Evolutionary conservation across 1,140 invertebrate species (phyloP), one percentile per base, ranked within the genome.

Genomic region (Matsumurasca onukii): DNA sequence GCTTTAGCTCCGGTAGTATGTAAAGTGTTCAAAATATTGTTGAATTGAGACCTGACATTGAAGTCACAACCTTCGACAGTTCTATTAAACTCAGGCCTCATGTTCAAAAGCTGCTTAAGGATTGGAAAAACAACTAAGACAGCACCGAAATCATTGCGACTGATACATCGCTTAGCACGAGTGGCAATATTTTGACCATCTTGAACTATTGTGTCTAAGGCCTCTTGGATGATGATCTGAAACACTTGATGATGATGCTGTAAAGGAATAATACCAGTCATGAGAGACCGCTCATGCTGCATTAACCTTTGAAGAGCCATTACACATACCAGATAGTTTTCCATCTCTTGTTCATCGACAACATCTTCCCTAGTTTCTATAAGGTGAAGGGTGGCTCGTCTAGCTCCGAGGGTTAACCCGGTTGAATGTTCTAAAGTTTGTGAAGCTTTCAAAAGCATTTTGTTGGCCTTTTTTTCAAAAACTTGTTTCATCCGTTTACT

Each of bases 231-330:
- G 63, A 97, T 88, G 12, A 89, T 86, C 72, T 95, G 91, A 75
- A 97, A 93, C 0, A 97, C 90, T 70, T 91, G 85, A 45, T 89
- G 88, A 74, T 94, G 90, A 71, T 93, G 86, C 30, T 89, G 86
- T 48, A 86, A 79, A 17, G 94, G 91, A 75, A 98, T 89, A 30
- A 98, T 91, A 17, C 91, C 90, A 17, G 89, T 85, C 81, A 97
- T 89, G 20, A 95, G 79, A 62, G 88, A 83, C 30, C 91, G 85
- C 78, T 98, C 96, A 75, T 89, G 89, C 76, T 95, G 91, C 83
- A 97, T 93, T 2, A 98, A 82, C 70, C 92, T 89, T 55, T 93
- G 89, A n/a, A 98, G 81, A 5, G 91, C 93, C 31, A 92, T 89
- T 0, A 96, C 87, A 72, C 91, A 86, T n/a, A 91, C 86, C 66